Conservation (phyloP, 1,140 invertebrate genomes). For the Chironomus tepperi region DNA sequence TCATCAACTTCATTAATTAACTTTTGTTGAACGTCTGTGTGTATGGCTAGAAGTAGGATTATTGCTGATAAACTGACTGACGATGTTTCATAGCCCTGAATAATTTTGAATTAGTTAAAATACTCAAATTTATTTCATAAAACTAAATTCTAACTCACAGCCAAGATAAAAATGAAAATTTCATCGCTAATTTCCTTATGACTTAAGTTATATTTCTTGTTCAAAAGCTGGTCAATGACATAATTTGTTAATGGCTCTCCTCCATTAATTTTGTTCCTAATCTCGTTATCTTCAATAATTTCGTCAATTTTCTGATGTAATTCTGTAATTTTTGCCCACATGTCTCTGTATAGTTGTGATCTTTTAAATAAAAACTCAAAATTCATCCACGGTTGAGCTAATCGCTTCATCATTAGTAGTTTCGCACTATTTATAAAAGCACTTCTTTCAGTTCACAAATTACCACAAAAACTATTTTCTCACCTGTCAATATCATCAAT, state of each 20-base stretch:
- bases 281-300: neutral
- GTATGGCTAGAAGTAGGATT: slow-evolving; percentile 48
- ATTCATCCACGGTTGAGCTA: neutral
- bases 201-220: slow-evolving; percentile 36
- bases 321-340: neutral
- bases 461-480: too few relatives aligned
- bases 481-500: neutral
- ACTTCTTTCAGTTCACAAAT: too few relatives aligned
- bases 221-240: slow-evolving; percentile 26
- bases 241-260: neutral
- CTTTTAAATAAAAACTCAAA: slow-evolving; percentile 24
- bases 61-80: slow-evolving; percentile 50
- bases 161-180: slow-evolving; percentile 67
- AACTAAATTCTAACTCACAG: slow-evolving; percentile 30
- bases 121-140: neutral
- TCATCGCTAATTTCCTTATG: slow-evolving; percentile 57
- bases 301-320: neutral
- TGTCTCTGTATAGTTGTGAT: neutral
- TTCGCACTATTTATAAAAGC: neutral
- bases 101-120: too few relatives aligned
- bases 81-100: slow-evolving; percentile 64
- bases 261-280: neutral
- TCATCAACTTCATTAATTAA: slow-evolving; percentile 33
- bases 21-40: slow-evolving; percentile 51
- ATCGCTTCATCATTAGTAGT: neutral